Evolutionary conservation across 2,888 invertebrate genomes (phyloP).

Genomic region (Drosophila robusta): DNA sequence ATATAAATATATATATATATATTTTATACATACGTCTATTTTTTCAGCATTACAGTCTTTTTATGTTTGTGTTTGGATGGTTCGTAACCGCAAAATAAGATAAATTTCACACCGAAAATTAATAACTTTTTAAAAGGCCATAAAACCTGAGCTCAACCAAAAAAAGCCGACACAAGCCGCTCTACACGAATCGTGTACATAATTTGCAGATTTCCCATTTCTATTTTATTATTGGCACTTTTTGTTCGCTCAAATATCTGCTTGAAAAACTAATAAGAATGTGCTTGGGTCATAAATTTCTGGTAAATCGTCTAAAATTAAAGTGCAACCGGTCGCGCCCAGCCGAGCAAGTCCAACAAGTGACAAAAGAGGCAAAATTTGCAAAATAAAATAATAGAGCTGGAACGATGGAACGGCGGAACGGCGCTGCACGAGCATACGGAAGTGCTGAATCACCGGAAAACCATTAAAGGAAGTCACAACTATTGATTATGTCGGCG

Average conservation of each 20-base stretch:
- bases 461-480: slow-evolving; percentile 82
- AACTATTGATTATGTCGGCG: slow-evolving; percentile 81
- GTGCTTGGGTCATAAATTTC: slow-evolving; percentile 47
- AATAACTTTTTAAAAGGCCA: slow-evolving; percentile 50
- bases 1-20: too few species aligned
- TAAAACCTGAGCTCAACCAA: slow-evolving; percentile 32
- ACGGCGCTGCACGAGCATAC: slow-evolving; percentile 34
- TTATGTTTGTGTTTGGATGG: slow-evolving; percentile 7
- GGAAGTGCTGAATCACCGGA: slow-evolving; percentile 81
- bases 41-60: slow-evolving; percentile 26
- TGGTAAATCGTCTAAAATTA: slow-evolving; percentile 45
- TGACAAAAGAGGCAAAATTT: slow-evolving; percentile 61
- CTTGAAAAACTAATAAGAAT: slow-evolving; percentile 52
- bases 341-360: slow-evolving; percentile 62
- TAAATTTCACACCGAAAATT: slow-evolving; percentile 58
- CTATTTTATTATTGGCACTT: slow-evolving; percentile 13
- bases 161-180: slow-evolving; percentile 22
- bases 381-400: slow-evolving; percentile 63
- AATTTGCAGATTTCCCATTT: slow-evolving; percentile 53
- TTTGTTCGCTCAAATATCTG: slow-evolving; percentile 1
- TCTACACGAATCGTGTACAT: slow-evolving; percentile 26
- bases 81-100: slow-evolving; percentile 51
- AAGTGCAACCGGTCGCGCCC: slow-evolving; percentile 44
- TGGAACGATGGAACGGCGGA: slow-evolving; percentile 22
- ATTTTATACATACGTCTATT: background rate